These are phyloP conservation scores for Melinaea marsaeus DNA, from an alignment of 2,888 invertebrate genomes.

Conservation along the genomic window DNA sequence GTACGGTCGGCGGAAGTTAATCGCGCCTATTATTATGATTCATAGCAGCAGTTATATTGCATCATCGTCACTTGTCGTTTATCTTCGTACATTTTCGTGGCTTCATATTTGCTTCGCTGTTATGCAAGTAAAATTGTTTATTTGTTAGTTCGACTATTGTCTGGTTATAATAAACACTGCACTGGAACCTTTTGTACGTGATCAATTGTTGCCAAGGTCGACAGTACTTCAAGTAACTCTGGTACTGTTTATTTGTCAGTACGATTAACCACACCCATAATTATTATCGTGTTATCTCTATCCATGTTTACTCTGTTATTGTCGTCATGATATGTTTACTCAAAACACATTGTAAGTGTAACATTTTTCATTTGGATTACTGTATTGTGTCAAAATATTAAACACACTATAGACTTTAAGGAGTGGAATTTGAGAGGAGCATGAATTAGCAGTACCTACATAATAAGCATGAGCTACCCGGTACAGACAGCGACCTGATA, in stretches of 20 bases:
- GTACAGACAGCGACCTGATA: constrained; percentile 49
- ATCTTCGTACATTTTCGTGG: constrained; percentile 22
- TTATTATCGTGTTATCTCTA: constrained; percentile 1
- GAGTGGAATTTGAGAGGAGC: constrained; percentile 13
- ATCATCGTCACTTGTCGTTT: constrained; percentile 30
- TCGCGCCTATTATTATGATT: constrained; percentile 22
- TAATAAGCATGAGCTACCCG: constrained; percentile 15
- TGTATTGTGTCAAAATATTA: background rate
- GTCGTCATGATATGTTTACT: background rate
- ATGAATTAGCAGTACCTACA: constrained; percentile 15
- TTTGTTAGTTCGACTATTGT: background rate
- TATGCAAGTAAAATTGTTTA: background rate
- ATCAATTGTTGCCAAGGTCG: too few relatives aligned
- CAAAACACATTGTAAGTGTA: background rate
- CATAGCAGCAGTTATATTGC: constrained; percentile 31
- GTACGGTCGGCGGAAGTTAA: constrained; percentile 24
- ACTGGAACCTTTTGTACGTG: too few relatives aligned
- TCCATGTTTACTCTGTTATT: background rate
- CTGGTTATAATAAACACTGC: too few relatives aligned
- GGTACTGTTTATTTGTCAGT: background rate
- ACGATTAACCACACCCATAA: background rate
- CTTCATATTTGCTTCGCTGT: constrained; percentile 23
- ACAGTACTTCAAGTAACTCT: too few relatives aligned
- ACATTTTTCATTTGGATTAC: background rate
- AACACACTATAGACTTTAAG: background rate